Conservation (phyloP, 92 coral and sea anemone species). For the Porites lobata region DNA sequence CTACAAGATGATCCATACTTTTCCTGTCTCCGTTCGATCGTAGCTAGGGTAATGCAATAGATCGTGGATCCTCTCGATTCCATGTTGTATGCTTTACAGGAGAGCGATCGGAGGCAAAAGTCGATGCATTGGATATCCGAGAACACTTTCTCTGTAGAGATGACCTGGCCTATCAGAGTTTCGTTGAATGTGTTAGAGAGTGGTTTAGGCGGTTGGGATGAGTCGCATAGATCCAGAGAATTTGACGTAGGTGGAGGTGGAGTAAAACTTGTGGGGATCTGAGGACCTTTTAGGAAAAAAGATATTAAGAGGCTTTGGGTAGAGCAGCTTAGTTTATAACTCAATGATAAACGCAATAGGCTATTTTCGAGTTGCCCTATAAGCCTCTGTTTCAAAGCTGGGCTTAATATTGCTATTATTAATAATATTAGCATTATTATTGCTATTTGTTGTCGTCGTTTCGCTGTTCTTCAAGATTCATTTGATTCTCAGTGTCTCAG, state of each 20-base stretch:
- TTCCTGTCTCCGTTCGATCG: neutral
- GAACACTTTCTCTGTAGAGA: slow-evolving; percentile 38
- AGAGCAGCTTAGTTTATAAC: too few relatives aligned
- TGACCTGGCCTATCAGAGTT: slow-evolving; percentile 31
- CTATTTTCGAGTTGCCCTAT: too few relatives aligned
- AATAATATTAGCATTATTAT: too few relatives aligned
- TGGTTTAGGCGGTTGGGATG: neutral
- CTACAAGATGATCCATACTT: neutral
- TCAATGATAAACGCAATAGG: too few relatives aligned
- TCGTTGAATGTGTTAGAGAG: slow-evolving; percentile 14
- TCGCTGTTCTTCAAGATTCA: too few relatives aligned
- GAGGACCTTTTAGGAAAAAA: neutral
- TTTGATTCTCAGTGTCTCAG: too few relatives aligned
- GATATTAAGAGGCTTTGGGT: neutral
- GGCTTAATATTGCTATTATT: too few relatives aligned
- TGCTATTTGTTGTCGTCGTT: too few relatives aligned
- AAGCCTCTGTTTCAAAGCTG: too few relatives aligned
- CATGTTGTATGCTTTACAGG: slow-evolving; percentile 55
- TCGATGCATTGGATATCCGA: slow-evolving; percentile 65
- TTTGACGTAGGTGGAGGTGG: neutral
- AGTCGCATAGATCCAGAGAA: neutral
- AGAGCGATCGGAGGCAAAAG: slow-evolving; percentile 42
- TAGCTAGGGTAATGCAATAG: neutral
- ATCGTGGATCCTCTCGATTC: neutral
- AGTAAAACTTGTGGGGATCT: neutral